phyloP scores from a whole-genome alignment of 2,113 vertebrate genomes.

The Junco hyemalis region DNA sequence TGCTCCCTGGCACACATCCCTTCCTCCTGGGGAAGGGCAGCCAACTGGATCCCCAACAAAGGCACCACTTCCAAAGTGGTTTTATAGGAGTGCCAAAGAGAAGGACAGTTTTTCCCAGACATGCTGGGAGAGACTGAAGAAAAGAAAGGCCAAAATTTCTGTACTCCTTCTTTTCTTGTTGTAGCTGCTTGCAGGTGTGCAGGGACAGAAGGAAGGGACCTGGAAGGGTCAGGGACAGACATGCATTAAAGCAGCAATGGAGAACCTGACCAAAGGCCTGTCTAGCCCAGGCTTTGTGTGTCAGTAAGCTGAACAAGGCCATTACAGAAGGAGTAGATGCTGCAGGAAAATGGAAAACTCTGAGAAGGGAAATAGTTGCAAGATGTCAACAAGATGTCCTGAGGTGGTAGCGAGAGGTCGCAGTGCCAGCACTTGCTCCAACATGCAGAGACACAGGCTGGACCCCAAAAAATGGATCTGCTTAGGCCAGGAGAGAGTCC shows the following conservation, averaged over 20 bases:
- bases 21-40: slow-evolving; percentile 8
- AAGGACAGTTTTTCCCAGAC: not conserved
- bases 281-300: not conserved
- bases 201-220: not conserved
- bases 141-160: not conserved
- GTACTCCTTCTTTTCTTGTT: not conserved
- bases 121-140: not conserved
- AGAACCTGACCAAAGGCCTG: not conserved
- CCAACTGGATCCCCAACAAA: slow-evolving; percentile 30
- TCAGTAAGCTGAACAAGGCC: not conserved
- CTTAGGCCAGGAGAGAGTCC: not conserved
- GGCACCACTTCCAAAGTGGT: not conserved
- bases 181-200: not conserved
- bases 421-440: not conserved
- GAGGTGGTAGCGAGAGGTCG: rapidly evolving
- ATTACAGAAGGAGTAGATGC: not conserved
- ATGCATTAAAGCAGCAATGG: not conserved
- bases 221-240: not conserved
- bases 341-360: not conserved
- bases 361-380: not conserved
- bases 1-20: slow-evolving; percentile 9
- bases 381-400: not conserved
- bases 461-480: not conserved
- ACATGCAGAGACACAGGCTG: not conserved
- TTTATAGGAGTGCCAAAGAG: not conserved